Percentiles rank a stretch among this genome's conserved stretches.
Conservation (phyloP, 1,140 invertebrate genomes). For the Hermetia illucens region DNA sequence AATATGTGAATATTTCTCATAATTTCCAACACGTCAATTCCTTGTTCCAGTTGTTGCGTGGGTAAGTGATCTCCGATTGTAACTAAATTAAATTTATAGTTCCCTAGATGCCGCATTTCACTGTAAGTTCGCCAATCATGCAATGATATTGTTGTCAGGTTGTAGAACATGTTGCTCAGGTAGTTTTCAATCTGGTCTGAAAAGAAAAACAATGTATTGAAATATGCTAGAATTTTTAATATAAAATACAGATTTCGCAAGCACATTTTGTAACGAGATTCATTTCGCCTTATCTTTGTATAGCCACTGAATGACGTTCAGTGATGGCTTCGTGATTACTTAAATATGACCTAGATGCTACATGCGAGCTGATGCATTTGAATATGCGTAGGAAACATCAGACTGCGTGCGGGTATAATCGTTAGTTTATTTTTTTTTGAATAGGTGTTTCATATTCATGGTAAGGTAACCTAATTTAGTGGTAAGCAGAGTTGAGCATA, state of each 20-base stretch:
- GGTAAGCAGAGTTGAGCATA: too few relatives aligned
- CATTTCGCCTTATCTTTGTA: too few relatives aligned
- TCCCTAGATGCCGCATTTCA: slow-evolving; percentile 88
- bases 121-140: slow-evolving; percentile 97
- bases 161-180: slow-evolving; percentile 91
- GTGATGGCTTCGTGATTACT: too few relatives aligned
- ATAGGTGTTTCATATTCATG: too few relatives aligned
- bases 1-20: slow-evolving; percentile 96
- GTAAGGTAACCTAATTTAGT: too few relatives aligned
- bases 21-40: slow-evolving; percentile 94
- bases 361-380: too few relatives aligned
- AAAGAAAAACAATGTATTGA: slow-evolving; percentile 13
- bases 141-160: slow-evolving; percentile 89
- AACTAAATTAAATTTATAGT: slow-evolving; percentile 67
- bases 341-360: too few relatives aligned
- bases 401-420: too few relatives aligned
- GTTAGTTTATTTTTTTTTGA: too few relatives aligned
- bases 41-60: slow-evolving; percentile 93
- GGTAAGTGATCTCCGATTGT: slow-evolving; percentile 86
- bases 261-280: too few relatives aligned
- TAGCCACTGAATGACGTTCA: too few relatives aligned
- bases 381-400: too few relatives aligned
- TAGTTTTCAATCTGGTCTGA: slow-evolving; percentile 72
- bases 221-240: slow-evolving; percentile 26
- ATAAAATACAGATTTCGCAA: slow-evolving; percentile 31